Evolutionary conservation across 2,888 invertebrate genomes (phyloP).

Genomic region (Heliconius erato): DNA sequence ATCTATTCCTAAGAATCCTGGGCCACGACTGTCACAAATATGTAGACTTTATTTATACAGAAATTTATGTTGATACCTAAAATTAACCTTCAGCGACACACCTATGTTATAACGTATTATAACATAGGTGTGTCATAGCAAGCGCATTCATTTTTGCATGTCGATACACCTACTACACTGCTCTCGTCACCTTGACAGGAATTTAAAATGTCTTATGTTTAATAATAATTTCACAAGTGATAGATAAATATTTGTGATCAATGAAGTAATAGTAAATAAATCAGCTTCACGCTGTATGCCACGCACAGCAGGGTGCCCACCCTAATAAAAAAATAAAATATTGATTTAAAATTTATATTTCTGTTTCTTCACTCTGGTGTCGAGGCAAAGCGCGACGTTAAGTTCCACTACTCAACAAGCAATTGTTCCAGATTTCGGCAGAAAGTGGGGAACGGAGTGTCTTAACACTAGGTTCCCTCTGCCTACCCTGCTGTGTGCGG

Average conservation of each 20-base stretch:
- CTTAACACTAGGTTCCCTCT: too few relatives aligned
- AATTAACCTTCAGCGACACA: conserved; percentile 9
- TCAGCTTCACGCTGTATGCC: too few relatives aligned
- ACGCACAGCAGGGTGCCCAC: too few relatives aligned
- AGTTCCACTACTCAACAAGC: too few relatives aligned
- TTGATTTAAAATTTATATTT: too few relatives aligned
- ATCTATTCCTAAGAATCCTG: too few relatives aligned
- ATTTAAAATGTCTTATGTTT: not conserved
- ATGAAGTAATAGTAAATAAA: not conserved
- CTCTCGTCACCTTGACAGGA: conserved; percentile 9
- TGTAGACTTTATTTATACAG: not conserved
- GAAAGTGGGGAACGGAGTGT: too few relatives aligned
- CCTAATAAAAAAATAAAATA: too few relatives aligned
- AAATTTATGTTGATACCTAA: not conserved
- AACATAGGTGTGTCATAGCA: not conserved
- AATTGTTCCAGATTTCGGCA: too few relatives aligned
- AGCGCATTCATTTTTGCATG: not conserved
- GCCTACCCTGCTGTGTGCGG: too few relatives aligned
- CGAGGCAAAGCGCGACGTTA: too few relatives aligned
- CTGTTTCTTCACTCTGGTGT: too few relatives aligned
- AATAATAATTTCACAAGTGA: not conserved
- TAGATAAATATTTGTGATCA: not conserved
- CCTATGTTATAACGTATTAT: not conserved
- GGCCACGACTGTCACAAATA: not conserved
- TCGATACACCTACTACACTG: not conserved